Evolutionary conservation across 2,888 invertebrate species (phyloP).

Genomic region (Periphyllus acericola): DNA sequence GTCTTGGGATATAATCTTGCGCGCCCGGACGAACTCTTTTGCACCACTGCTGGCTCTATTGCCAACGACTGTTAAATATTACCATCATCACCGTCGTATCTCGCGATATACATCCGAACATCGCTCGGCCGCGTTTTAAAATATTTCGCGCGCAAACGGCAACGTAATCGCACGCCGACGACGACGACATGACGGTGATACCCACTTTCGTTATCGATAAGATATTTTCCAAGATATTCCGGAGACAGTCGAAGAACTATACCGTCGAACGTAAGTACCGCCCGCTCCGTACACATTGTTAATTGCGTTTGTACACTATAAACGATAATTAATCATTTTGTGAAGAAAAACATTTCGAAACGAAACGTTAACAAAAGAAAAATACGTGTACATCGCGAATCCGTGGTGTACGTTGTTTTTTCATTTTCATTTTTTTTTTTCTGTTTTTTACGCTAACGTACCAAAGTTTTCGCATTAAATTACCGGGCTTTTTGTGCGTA

Average conservation of each 20-base stretch:
- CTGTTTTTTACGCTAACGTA: not conserved
- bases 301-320: too few species aligned
- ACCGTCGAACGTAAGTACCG: conserved; percentile 53
- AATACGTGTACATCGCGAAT: not conserved
- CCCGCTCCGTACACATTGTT: too few species aligned
- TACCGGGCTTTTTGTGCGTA: not conserved
- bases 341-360: not conserved
- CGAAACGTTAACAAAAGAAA: not conserved
- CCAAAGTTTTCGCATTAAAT: conserved; percentile 5
- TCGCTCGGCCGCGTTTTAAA: too few species aligned
- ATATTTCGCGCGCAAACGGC: not conserved
- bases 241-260: conserved; percentile 55
- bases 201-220: conserved; percentile 56
- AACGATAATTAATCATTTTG: too few species aligned
- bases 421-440: too few species aligned
- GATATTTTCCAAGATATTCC: conserved; percentile 58
- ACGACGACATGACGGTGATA: conserved; percentile 46
- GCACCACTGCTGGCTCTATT: not conserved
- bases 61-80: not conserved
- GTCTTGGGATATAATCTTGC: conserved; percentile 26
- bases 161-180: not conserved
- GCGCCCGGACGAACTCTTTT: too few species aligned
- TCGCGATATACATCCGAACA: too few species aligned
- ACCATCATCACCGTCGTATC: not conserved
- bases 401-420: too few species aligned